Conservation (phyloP, 2,888 invertebrate genomes). For the Cheilosia soror region DNA sequence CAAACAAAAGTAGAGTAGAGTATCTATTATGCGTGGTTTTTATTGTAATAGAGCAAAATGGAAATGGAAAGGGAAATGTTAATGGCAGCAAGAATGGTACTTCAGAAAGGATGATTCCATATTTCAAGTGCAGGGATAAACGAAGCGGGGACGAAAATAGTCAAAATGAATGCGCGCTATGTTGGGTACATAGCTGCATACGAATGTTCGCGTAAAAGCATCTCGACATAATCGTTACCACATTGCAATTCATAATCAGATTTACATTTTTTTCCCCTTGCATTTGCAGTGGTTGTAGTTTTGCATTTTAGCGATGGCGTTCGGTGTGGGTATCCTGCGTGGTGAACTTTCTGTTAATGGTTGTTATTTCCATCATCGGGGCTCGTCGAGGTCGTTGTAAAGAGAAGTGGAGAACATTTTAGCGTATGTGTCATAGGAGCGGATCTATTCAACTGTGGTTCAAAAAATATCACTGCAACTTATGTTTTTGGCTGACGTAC, state of each 20-base stretch:
- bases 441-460: not conserved
- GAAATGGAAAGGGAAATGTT: not conserved
- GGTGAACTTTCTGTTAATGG: slow-evolving; percentile 24
- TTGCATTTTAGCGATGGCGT: slow-evolving; percentile 32
- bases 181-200: slow-evolving; percentile 1
- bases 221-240: slow-evolving; percentile 63
- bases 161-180: not conserved
- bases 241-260: slow-evolving; percentile 68
- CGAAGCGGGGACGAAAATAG: not conserved
- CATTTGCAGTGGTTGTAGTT: slow-evolving; percentile 25
- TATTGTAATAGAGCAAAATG: not conserved
- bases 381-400: slow-evolving; percentile 33
- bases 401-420: not conserved
- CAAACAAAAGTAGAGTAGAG: slow-evolving; percentile 17
- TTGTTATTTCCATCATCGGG: slow-evolving; percentile 16
- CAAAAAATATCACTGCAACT: not conserved
- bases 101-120: slow-evolving; percentile 53
- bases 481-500: too few relatives aligned
- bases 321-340: slow-evolving; percentile 10
- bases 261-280: slow-evolving; percentile 31
- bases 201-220: slow-evolving; percentile 27
- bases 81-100: slow-evolving; percentile 46
- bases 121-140: slow-evolving; percentile 60
- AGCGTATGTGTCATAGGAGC: slow-evolving; percentile 23
- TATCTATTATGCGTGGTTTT: slow-evolving; percentile 52